These are phyloP conservation scores for Sipunculus nudus DNA, from an alignment of 2,888 invertebrate species.

Conservation along the genomic window DNA sequence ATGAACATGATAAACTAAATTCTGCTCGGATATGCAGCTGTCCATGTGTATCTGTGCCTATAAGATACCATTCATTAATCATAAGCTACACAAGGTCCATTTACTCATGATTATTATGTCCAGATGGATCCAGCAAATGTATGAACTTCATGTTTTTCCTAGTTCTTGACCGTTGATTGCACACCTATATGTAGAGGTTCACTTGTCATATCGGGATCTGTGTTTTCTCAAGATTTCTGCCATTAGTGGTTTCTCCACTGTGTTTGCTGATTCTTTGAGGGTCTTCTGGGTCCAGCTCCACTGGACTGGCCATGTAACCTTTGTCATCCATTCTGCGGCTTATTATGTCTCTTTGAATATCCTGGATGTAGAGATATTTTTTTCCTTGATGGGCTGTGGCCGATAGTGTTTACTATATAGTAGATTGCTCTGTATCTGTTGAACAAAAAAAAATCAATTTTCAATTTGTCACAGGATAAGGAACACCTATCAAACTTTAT, in stretches of 20 bases:
- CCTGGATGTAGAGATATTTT: slow-evolving; percentile 2
- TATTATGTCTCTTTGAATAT: not conserved
- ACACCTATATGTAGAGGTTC: not conserved
- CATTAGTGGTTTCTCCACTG: not conserved
- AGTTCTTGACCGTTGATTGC: not conserved
- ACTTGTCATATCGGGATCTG: not conserved
- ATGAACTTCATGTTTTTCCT: not conserved
- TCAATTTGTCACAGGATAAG: no score
- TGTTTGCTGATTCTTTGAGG: not conserved
- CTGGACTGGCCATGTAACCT: not conserved
- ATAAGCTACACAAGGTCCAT: no score
- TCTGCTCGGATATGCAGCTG: no score
- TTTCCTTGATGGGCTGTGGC: slow-evolving; percentile 3
- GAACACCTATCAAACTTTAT: no score
- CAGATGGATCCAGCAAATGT: no score
- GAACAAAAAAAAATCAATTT: no score
- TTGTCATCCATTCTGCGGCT: not conserved
- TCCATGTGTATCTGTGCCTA: no score
- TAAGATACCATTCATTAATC: no score
- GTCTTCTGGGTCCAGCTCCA: not conserved
- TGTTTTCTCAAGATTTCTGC: not conserved
- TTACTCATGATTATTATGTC: no score
- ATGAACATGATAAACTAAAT: no score
- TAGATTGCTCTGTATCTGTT: not conserved
- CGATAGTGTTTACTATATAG: not conserved